Base-by-base conservation (phyloP, 2,888 invertebrate genomes). In the Acrobasis repandana region DNA sequence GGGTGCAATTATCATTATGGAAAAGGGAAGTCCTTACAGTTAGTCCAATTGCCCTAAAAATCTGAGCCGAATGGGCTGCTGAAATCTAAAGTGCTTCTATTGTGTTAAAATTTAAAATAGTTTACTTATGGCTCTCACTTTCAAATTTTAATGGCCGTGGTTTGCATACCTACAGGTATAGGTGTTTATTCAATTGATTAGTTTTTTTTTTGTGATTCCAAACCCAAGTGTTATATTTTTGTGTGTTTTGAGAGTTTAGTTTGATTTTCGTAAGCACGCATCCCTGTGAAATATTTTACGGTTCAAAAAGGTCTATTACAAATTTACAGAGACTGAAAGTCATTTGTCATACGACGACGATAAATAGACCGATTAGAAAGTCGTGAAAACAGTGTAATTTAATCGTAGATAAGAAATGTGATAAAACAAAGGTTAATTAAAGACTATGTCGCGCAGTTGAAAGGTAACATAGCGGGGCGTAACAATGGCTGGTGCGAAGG, bases 321-420 rank as follows among this genome's bases (percentile, higher is more conserved):
- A 48, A 3, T 11, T 49, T 18, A 10, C 14, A 14, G 18, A 54
- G n/a, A 11, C 20, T 58, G 18, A 68, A 75, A 70, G 74, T 82
- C 86, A 86, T 84, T 86, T 85, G 86, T 79, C 76, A 71, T 72
- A 83, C 82, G 85, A 82, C 82, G 79, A 84, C 81, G 79, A 78
- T 79, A 75, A 79, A 78, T 77, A 74, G 79, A 34, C 48, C 46
- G 34, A 33, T 33, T 34, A 52, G 60, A 59, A 59, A 46, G 78
- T 79, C 78, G 38, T 54, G 54, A 54, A 54, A 54, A 38, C 52
- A 16, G n/a, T 43, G 43, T 52, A 57, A 34, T 38, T 51, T 61
- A 60, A 51, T 58, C 46, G 47, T 46, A 38, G 54, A 54, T 54
- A 54, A 54, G 36, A 54, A 54, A 54, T 34, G 47, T 50, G 62